Base-by-base conservation (phyloP, 1,140 invertebrate species). In the Plutomurus gul region DNA sequence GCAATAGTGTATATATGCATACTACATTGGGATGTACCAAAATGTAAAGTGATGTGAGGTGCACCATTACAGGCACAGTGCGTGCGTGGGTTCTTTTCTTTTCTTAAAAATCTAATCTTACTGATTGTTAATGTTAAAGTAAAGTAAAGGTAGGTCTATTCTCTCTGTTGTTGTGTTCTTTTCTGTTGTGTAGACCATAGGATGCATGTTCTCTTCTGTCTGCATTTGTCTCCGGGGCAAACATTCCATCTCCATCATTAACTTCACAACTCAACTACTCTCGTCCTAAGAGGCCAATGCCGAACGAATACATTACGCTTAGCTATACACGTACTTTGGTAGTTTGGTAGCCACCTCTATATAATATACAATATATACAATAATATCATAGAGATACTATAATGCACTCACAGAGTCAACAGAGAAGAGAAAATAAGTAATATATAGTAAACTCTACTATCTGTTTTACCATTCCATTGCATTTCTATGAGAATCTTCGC, bases 201-300 rank as follows among this genome's bases (percentile, higher is more conserved):
- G 70, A 72, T 72, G 39, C 36, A 43, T 72, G 22, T 30, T 75
- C 73, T 49, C 22, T 75, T 46, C 43, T 49, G 73, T 36, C 36
- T 51, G 43, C 47, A 70, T 73, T 73, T 79, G 71, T 60, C 72
- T 74, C 47, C 46, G 73, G 77, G 77, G 77, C 77, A 74, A 74
- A 75, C 70, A 79, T 79, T 79, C 77, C 77, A 75, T 79, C 71
- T 79, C 49, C 40, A 75, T 79, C 77, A 79, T 75, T 75, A 79
- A 51, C 36, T 51, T 74, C 43, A 74, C 27, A 74, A 74, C 72
- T 74, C 72, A 74, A 74, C 18, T 51, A 20, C 40, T 49, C 46
- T 33, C 30, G 56, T 65, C 56, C 56, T 65, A 65, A 65, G 56
- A 65, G 56, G 16, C 56, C 56, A 65, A 65, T 33, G 56, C 27